Conservation (phyloP, 2,888 invertebrate species). For the Tetranychus piercei region DNA sequence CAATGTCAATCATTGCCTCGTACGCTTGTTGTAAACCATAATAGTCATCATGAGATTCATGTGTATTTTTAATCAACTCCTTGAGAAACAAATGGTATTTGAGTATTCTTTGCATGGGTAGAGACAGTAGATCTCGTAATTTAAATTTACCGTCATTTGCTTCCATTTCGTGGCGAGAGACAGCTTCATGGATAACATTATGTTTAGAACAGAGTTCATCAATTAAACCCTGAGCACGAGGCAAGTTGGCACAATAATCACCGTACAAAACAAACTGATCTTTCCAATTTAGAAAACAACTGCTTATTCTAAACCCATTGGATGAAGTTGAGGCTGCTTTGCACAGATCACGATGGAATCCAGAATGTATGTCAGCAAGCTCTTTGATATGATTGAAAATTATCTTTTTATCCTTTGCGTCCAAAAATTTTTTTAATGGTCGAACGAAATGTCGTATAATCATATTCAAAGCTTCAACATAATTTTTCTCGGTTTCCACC, state of each 20-base stretch:
- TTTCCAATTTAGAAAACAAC: conserved; percentile 69
- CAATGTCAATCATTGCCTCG: conserved; percentile 88
- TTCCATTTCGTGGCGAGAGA: conserved; percentile 71
- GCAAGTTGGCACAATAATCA: conserved; percentile 83
- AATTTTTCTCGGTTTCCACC: conserved; percentile 89
- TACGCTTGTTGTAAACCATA: conserved; percentile 63
- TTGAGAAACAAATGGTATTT: conserved; percentile 87
- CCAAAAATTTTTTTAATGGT: conserved; percentile 46
- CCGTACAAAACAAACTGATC: conserved; percentile 81
- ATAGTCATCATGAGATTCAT: conserved; percentile 55
- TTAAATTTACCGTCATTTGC: conserved; percentile 88
- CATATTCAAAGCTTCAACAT: conserved; percentile 76
- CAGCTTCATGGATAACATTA: conserved; percentile 43
- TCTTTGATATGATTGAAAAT: conserved; percentile 82
- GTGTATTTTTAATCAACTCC: conserved; percentile 37
- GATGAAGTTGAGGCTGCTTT: conserved; percentile 38
- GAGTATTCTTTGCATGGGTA: conserved; percentile 93
- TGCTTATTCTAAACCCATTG: conserved; percentile 21
- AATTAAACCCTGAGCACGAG: conserved; percentile 64
- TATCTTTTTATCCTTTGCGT: conserved; percentile 51
- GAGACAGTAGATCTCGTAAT: conserved; percentile 78
- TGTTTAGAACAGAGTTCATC: conserved; percentile 53
- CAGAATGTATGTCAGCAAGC: conserved; percentile 63
- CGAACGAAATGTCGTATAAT: conserved; percentile 40
- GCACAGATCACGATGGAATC: conserved; percentile 58